These are phyloP conservation scores for Emys orbicularis DNA, from an alignment of 2,797 vertebrate species.

Conservation along the genomic window DNA sequence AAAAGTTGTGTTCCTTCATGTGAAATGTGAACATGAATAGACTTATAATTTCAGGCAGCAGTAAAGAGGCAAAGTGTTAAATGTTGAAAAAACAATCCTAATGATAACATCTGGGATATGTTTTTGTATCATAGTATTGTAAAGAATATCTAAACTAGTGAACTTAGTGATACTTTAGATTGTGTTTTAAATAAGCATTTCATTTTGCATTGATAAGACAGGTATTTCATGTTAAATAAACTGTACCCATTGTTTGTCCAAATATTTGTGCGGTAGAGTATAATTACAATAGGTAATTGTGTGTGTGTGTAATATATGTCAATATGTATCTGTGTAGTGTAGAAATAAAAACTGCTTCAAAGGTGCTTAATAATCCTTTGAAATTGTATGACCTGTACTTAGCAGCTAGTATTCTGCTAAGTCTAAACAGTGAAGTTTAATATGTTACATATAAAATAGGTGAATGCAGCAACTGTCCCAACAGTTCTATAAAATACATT, in stretches of 20 bases:
- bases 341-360: background rate
- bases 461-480: background rate
- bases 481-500: background rate
- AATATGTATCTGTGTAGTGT: background rate
- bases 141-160: background rate
- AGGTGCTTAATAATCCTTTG: background rate
- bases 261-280: background rate
- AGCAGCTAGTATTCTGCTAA: background rate
- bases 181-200: slow-evolving; percentile 24
- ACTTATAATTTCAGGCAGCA: slow-evolving; percentile 68
- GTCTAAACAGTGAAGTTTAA: background rate
- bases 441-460: background rate
- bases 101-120: slow-evolving; percentile 79
- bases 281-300: background rate
- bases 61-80: slow-evolving; percentile 72
- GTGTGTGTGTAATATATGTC: background rate
- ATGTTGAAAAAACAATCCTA: slow-evolving; percentile 83
- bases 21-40: slow-evolving; percentile 82
- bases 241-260: background rate
- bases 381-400: background rate
- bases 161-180: background rate
- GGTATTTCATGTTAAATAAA: background rate
- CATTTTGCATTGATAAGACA: slow-evolving; percentile 3
- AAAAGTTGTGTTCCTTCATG: slow-evolving; percentile 76
- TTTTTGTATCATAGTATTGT: slow-evolving; percentile 62